Evolutionary conservation across 2,888 invertebrate species (phyloP).

Genomic region (Hemistola chrysoprasaria): DNA sequence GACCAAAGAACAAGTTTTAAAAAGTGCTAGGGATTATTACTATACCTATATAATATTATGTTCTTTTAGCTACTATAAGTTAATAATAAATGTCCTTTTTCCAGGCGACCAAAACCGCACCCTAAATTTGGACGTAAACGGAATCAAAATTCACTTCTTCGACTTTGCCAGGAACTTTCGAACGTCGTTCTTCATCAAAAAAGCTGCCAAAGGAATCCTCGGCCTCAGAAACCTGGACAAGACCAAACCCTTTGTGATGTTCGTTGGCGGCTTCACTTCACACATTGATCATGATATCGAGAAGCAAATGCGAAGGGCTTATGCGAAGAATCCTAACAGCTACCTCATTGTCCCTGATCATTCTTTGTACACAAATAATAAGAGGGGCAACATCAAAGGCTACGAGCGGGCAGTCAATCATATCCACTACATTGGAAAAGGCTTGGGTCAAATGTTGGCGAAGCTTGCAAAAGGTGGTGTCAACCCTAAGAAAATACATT

Average conservation of each 20-base stretch:
- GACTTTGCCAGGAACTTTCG: constrained; percentile 51
- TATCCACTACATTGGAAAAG: constrained; percentile 66
- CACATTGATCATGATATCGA: constrained; percentile 62
- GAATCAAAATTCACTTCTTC: constrained; percentile 60
- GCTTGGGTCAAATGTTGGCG: constrained; percentile 54
- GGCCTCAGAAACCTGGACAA: constrained; percentile 47
- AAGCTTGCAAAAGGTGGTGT: constrained; percentile 51
- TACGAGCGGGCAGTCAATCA: constrained; percentile 67
- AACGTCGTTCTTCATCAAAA: constrained; percentile 46
- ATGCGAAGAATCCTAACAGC: constrained; percentile 56
- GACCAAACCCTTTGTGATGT: constrained; percentile 56
- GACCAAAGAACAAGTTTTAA: too few species aligned
- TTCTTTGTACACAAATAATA: constrained; percentile 63
- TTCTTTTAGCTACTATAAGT: not conserved
- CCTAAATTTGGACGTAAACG: constrained; percentile 57
- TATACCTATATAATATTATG: not conserved
- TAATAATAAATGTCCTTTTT: constrained; percentile 11
- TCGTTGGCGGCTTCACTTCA: constrained; percentile 67
- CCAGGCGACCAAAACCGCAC: constrained; percentile 58
- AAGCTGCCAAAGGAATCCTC: constrained; percentile 59
- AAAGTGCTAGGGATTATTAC: too few species aligned
- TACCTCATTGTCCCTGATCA: constrained; percentile 71
- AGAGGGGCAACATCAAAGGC: constrained; percentile 55
- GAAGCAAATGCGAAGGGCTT: constrained; percentile 56
- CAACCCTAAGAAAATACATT: constrained; percentile 56